Conservation (phyloP, 2,797 vertebrate species). For the Micromesistius poutassou region DNA sequence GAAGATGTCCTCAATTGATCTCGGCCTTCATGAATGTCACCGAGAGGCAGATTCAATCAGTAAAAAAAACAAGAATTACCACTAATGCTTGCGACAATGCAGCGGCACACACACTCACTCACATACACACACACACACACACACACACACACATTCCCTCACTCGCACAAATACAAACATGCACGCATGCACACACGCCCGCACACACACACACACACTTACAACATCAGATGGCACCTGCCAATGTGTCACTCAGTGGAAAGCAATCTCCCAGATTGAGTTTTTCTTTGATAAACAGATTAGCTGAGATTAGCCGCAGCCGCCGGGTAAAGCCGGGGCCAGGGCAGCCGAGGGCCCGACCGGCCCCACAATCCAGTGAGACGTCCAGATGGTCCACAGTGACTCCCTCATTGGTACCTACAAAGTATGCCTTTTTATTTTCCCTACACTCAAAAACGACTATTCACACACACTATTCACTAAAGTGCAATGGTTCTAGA, state of each 20-base stretch:
- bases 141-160: slow-evolving; percentile 16
- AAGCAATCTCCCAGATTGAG: slow-evolving; percentile 42
- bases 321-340: background rate
- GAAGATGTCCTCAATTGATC: no score
- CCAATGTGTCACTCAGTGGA: slow-evolving; percentile 24
- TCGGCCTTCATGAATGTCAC: no score
- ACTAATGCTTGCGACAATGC: no score
- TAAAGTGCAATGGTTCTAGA: no score
- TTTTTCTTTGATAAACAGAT: slow-evolving; percentile 46
- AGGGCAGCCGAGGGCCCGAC: background rate
- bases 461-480: no score
- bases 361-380: background rate
- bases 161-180: background rate
- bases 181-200: slow-evolving; percentile 7
- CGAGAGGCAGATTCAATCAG: no score
- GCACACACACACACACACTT: slow-evolving; percentile 36
- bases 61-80: no score
- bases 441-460: no score
- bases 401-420: no score
- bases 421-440: no score
- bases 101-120: background rate
- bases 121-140: background rate
- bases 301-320: slow-evolving; percentile 31
- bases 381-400: background rate
- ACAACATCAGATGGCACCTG: slow-evolving; percentile 39